Evolutionary conservation across 1,140 invertebrate genomes (phyloP), one percentile per base, ranked within the genome.

Genomic region (Drosophila melanica): DNA sequence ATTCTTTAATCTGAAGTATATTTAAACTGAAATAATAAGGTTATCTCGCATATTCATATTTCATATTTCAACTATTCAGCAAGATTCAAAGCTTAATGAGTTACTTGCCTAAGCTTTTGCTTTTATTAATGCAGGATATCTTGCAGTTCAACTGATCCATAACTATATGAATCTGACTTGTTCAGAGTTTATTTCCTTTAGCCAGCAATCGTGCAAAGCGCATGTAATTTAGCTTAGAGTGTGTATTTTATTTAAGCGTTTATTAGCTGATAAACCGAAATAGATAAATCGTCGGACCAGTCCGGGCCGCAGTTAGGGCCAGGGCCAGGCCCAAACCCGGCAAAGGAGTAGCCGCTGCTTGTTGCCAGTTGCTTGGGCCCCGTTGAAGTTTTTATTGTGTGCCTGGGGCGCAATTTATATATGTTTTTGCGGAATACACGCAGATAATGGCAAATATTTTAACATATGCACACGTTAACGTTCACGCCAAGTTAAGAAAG

Each of bases 191-290:
- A 72, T 53, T 45, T 81, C 45, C 48, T 55, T 48, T 63, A 23
- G 35, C 68, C 57, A 27, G 62, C 47, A 72, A 72, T 72, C 75
- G 67, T 72, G 59, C 72, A 79, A 72, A 84, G 79, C 75, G 75
- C 79, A 73, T 79, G 79, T 84, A 87, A 89, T 89, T 89, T 89
- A 72, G 80, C 84, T 84, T 65, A 80, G 85, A 89, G 84, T 89
- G 85, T 90, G 85, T 89, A 89, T 85, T 89, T 89, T 89, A 90
- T 89, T 89, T 80, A 89, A 87, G 84, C 84, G 84, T 89, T 89
- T 89, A 89, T 89, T 89, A 89, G 84, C 84, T 89, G 84, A 89
- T 89, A 89, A 89, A 84, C 79, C 70, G 67, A 89, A 89, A 89
- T 75, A 89, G 84, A 89, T 89, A 89, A 89, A 89, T 89, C 79